These are phyloP conservation scores for Deroplatys truncata DNA, from an alignment of 2,888 invertebrate species.

Conservation along the genomic window DNA sequence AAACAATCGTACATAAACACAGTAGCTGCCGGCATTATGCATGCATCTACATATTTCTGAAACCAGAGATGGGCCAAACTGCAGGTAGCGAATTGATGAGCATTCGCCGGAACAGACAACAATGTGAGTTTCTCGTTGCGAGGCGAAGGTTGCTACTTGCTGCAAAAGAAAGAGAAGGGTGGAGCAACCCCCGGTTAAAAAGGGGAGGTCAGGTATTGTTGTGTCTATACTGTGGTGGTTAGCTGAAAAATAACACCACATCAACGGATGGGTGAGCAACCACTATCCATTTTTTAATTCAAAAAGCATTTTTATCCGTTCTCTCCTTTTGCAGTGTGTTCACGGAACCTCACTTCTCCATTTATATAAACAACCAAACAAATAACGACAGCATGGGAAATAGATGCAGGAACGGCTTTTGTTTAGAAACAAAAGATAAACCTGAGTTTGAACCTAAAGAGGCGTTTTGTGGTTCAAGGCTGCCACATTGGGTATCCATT, in stretches of 20 bases:
- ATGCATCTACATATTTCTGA: neutral
- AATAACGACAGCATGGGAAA: constrained; percentile 1
- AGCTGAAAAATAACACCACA: constrained; percentile 1
- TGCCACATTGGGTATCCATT: neutral
- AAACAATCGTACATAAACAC: constrained; percentile 7
- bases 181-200: neutral
- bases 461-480: neutral
- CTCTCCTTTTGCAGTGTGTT: neutral
- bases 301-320: constrained; percentile 2
- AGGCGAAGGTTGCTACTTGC: neutral
- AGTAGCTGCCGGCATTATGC: neutral
- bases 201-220: constrained; percentile 14
- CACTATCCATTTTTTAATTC: constrained; percentile 6
- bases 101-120: constrained; percentile 11
- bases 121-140: neutral
- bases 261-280: constrained; percentile 14
- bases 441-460: too few species aligned
- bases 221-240: neutral
- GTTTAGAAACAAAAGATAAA: neutral
- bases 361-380: constrained; percentile 3
- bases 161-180: neutral
- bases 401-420: constrained; percentile 1
- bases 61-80: neutral
- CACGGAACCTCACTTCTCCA: constrained; percentile 7
- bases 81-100: neutral